Evolutionary conservation across 2,888 invertebrate genomes (phyloP), one percentile per base, ranked within the genome.

Genomic region (Calephelis perditalis): DNA sequence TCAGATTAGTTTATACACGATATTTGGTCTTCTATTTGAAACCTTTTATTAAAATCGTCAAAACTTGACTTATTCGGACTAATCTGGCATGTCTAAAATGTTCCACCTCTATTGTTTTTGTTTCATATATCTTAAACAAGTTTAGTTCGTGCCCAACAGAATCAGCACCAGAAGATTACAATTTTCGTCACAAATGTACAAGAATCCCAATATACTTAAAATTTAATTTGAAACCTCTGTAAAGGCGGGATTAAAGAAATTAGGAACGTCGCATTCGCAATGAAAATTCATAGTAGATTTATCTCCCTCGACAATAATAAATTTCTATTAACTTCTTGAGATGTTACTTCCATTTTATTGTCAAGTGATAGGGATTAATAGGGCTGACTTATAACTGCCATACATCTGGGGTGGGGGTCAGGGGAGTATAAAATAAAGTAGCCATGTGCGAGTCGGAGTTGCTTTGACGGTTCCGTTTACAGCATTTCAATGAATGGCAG

Each of bases 311-410:
- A 80, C 79, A 78, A 75, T 77, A 86, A 84, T 84, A 87, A 84
- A 81, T 86, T 81, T 81, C 83, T 84, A 84, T 91, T 86, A 82
- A 87, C 88, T 84, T 84, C 87, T 81, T 84, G 78, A 81, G 83
- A 86, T 81, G 86, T 84, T 77, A 82, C 85, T 84, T 86, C 80
- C 75, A 86, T 85, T 87, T 86, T 85, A 82, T 87, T 91, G 81
- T 84, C 82, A 78, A 89, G 84, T 84, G 86, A 86, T 87, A 87
- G 82, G 83, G 91, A 88, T 89, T 91, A 91, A 84, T 89, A 86
- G 81, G 74, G 81, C 75, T 88, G 87, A 89, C 91, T 91, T 86
- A 91, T 90, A 84, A 89, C 86, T 82, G 89, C 81, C 81, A 91
- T 92, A 85, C 82, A 87, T 91, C 83, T 83, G 84, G 82, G 82